Base-by-base conservation (phyloP, 2,113 vertebrate species). In the Datnioides undecimradiatus region DNA sequence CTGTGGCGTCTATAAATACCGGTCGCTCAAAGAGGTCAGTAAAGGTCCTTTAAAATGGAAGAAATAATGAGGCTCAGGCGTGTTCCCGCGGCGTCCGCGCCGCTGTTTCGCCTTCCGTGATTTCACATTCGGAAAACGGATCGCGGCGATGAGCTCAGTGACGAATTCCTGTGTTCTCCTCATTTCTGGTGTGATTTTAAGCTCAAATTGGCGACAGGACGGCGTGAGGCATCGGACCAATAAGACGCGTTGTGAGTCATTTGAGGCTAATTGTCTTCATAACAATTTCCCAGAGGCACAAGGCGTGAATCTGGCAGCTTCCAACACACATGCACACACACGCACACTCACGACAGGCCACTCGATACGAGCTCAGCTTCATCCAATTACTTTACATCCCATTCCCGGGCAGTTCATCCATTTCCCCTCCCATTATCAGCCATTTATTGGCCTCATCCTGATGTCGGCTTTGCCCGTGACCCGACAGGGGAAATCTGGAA, bases 381-480 rank as follows among this genome's bases (percentile, higher is more conserved):
- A 57, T 72, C 49, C 51, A 59, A 64, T 84, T 78, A 73, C 73
- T 58, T 73, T 58, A 34, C 63, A 82, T 71, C 40, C 60, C 31
- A 25, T 63, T 36, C 23, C 43, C 1, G 49, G 49, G 5, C 65
- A 17, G 59, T 67, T 55, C 60, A 81, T 86, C 51, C 6, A 76
- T 90, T 90, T 89, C 84, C 79, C 49, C 70, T 75, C 31, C 64
- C 89, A 90, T 91, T 73, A 85, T 86, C 52, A 79, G 40, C 68
- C 51, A 25, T 74, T 63, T 52, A 80, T 72, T 65, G 51, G 58
- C 62, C 45, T 74, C 70, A 77, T 89, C 74, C 38, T 62, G 51
- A 48, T 59, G 60, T 23, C 12, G 10, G 67, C 65, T 77, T 79
- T 60, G 57, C 59, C 34, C 17, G 8, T 75, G 86, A 80, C 80